phyloP scores from a whole-genome alignment of 2,113 vertebrate genomes.

The Thymallus thymallus region DNA sequence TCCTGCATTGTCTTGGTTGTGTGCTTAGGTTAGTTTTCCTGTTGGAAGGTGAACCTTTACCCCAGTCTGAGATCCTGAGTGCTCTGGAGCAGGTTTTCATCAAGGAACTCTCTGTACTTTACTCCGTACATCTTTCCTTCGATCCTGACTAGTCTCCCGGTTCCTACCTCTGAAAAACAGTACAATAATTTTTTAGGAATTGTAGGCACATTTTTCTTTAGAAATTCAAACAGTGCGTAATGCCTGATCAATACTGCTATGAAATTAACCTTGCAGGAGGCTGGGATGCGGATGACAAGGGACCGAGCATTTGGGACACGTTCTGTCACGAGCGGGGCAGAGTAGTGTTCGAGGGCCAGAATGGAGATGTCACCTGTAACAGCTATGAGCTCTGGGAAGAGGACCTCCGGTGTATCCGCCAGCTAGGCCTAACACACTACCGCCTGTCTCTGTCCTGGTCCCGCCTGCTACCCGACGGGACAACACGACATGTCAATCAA shows the following conservation, averaged over 20 bases:
- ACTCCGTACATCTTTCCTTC: no score
- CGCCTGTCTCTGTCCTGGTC: slow-evolving; percentile 94
- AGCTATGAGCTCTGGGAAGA: slow-evolving; percentile 92
- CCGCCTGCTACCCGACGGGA: slow-evolving; percentile 93
- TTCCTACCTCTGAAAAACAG: no score
- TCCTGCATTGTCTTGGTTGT: no score
- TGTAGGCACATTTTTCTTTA: background rate
- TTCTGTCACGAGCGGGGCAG: slow-evolving; percentile 84
- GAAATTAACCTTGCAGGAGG: slow-evolving; percentile 68
- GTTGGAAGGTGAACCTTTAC: no score
- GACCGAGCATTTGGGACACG: slow-evolving; percentile 87
- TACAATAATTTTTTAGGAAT: no score
- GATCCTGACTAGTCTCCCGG: no score
- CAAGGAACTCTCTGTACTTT: no score
- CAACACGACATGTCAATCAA: slow-evolving; percentile 85
- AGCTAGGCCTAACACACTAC: slow-evolving; percentile 94
- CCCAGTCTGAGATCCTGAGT: no score
- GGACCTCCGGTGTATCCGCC: slow-evolving; percentile 91
- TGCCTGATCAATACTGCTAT: background rate
- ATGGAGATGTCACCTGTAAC: slow-evolving; percentile 88
- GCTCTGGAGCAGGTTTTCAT: no score
- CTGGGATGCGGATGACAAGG: slow-evolving; percentile 87
- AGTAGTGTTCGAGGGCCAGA: slow-evolving; percentile 84
- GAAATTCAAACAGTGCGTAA: background rate
- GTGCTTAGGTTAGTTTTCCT: no score